These are phyloP conservation scores for Telenomus remus DNA, from an alignment of 1,140 invertebrate genomes.

Conservation along the genomic window DNA sequence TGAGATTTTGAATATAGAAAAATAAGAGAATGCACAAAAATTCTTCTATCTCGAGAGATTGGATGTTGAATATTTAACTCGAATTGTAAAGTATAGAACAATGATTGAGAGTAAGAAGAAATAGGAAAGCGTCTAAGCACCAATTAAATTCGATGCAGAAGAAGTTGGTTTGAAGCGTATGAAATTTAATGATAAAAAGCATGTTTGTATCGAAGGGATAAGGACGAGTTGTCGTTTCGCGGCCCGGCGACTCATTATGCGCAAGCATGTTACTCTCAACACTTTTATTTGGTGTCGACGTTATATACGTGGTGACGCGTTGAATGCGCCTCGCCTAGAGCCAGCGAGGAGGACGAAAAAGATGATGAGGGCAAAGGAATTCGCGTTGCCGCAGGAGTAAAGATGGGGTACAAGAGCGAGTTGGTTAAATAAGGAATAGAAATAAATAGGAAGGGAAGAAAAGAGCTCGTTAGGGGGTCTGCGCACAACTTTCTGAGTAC, in stretches of 20 bases:
- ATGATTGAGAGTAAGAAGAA: too few species aligned
- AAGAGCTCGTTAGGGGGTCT: constrained; percentile 75
- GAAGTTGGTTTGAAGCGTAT: constrained; percentile 30
- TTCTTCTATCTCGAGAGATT: too few species aligned
- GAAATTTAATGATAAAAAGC: constrained; percentile 54
- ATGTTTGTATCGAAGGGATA: constrained; percentile 50
- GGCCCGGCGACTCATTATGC: constrained; percentile 61
- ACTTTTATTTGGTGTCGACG: constrained; percentile 65
- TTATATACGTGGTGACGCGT: constrained; percentile 16
- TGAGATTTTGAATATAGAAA: too few species aligned
- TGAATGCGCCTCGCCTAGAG: constrained; percentile 41
- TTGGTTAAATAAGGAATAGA: constrained; percentile 74
- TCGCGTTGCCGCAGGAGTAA: constrained; percentile 60
- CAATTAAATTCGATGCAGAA: constrained; percentile 38
- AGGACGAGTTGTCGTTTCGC: constrained; percentile 52
- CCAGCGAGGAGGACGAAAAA: constrained; percentile 19
- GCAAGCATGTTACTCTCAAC: constrained; percentile 65
- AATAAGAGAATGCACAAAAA: too few species aligned
- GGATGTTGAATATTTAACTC: too few species aligned
- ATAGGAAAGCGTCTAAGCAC: constrained; percentile 12
- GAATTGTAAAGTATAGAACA: too few species aligned
- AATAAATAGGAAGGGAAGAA: constrained; percentile 75
- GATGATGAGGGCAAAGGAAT: constrained; percentile 50
- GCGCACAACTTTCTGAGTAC: constrained; percentile 71
- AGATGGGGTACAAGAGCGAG: constrained; percentile 58